Percentiles rank a stretch among this genome's conserved stretches.
Evolutionary conservation across 2,888 invertebrate genomes (phyloP).

Genomic region (Anthophora plumipes): DNA sequence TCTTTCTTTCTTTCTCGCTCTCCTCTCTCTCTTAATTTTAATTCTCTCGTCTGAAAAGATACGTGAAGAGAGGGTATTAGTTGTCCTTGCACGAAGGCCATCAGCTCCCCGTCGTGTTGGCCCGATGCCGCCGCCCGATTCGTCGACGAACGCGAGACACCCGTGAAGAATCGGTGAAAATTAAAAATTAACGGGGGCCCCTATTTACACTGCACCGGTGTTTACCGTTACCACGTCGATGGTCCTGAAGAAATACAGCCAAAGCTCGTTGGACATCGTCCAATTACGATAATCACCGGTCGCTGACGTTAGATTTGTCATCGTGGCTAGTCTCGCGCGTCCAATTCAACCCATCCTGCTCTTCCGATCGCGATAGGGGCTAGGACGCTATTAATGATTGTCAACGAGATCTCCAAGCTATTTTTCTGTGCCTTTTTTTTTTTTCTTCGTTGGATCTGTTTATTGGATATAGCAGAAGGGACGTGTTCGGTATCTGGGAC

Average conservation of each 20-base stretch:
- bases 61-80: conserved; percentile 37
- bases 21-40: conserved; percentile 25
- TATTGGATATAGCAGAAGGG: background rate
- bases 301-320: conserved; percentile 57
- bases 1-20: background rate
- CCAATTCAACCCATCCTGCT: background rate
- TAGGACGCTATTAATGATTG: conserved; percentile 32
- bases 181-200: conserved; percentile 68
- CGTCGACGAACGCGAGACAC: conserved; percentile 64
- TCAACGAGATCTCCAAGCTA: conserved; percentile 1
- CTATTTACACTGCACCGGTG: conserved; percentile 50
- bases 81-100: conserved; percentile 51
- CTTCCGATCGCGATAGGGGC: conserved; percentile 47
- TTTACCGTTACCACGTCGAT: conserved; percentile 50
- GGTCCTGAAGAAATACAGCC: conserved; percentile 28
- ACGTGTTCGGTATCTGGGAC: background rate
- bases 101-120: conserved; percentile 38
- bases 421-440: conserved; percentile 13
- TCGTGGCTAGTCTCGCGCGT: conserved; percentile 8
- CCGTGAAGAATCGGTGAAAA: conserved; percentile 77
- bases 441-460: background rate
- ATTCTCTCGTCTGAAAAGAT: conserved; percentile 47
- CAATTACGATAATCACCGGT: conserved; percentile 63
- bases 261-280: conserved; percentile 40
- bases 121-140: conserved; percentile 48